These are phyloP conservation scores for Acropternis orthonyx DNA, from an alignment of 2,797 vertebrate genomes.

Conservation along the genomic window DNA sequence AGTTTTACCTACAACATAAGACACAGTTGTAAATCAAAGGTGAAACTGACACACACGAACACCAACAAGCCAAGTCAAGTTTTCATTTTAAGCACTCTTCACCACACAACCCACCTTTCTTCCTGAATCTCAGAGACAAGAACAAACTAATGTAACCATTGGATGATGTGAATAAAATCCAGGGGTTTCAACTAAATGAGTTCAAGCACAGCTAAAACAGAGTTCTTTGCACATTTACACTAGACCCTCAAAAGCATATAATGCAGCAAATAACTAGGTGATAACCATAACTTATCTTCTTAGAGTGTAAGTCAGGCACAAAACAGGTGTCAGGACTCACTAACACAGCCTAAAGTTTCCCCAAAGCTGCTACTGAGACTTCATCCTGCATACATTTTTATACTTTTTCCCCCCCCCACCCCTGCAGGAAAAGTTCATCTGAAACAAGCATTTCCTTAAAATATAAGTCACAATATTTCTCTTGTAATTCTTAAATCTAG, in stretches of 20 bases:
- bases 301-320: not conserved
- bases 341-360: not conserved
- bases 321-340: not conserved
- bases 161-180: not conserved
- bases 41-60: not conserved
- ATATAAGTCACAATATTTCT: not conserved
- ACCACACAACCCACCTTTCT: not conserved
- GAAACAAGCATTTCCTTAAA: not conserved
- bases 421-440: not conserved
- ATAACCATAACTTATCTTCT: not conserved
- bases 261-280: not conserved
- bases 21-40: not conserved
- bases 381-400: not conserved
- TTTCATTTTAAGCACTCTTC: not conserved
- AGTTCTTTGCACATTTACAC: not conserved
- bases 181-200: not conserved
- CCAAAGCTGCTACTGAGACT: not conserved
- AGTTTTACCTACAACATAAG: slow-evolving; percentile 85
- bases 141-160: not conserved
- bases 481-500: not conserved
- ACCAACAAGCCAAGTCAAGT: not conserved
- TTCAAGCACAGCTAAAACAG: not conserved
- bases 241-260: not conserved
- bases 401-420: not conserved
- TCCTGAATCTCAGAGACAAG: not conserved